Evolutionary conservation across 2,113 vertebrate species (phyloP), one percentile per base, ranked within the genome.

Genomic region (Campylomormyrus tamandua): DNA sequence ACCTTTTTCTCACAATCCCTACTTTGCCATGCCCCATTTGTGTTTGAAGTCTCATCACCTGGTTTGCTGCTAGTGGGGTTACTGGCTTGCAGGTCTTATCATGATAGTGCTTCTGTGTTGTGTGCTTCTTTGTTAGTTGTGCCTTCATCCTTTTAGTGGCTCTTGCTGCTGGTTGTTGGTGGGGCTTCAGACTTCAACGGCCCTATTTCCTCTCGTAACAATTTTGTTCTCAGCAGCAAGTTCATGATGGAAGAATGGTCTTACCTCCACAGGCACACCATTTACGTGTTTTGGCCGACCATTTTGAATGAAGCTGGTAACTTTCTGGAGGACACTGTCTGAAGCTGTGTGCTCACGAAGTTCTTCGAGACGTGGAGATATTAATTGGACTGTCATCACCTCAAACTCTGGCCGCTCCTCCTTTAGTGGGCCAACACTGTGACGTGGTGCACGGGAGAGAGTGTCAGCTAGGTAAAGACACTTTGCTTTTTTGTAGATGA

Each of bases 401-500:
- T 91, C 84, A 46, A 89, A 83, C 21, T 48, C 42, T 1, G 19
- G 5, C 7, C 62, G 3, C 19, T 86, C 90, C 17, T 10, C 19
- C 11, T 35, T 45, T 45, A 45, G 45, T 45, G 0, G 45, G 45
- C 45, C 3, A 3, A 45, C 45, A 45, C 45, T 45, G 45, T 5
- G 45, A 39, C 39, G 0, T 46, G 45, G 6, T 46, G 45, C 45
- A 46, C 1, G 45, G 45, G 45, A 46, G 45, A 46, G 45, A 46
- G 45, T 46, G 45, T 46, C 45, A 4, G 87, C 83, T 7, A 88
- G 7, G 46, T 91, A 88, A 7, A 89, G 58, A 1, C 88, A 27
- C 19, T 91, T 90, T 5, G 46, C 91, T 21, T 45, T 90, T 52
- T 90, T 89, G 48, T 90, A 91, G 45, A 31, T 21, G 0, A 90